Evolutionary conservation across 1,140 invertebrate species (phyloP).

Genomic region (Drosophila pallidifrons): DNA sequence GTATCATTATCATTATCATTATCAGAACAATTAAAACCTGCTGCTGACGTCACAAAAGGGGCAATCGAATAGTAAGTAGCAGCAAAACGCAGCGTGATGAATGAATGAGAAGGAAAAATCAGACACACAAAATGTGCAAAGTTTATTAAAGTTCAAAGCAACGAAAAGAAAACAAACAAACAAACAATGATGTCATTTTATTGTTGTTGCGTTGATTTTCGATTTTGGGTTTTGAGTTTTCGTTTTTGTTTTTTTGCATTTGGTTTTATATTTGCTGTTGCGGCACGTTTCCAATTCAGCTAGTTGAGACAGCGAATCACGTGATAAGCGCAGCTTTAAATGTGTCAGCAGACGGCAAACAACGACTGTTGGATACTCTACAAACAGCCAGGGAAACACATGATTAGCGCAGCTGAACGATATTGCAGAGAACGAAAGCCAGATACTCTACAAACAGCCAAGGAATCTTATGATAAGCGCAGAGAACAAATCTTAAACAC

Average conservation of each 20-base stretch:
- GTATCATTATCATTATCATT: slow-evolving; percentile 36
- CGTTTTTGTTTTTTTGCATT: slow-evolving; percentile 13
- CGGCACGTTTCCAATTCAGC: slow-evolving; percentile 32
- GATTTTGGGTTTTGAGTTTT: slow-evolving; percentile 38
- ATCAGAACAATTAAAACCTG: slow-evolving; percentile 33
- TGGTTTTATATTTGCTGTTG: slow-evolving; percentile 38
- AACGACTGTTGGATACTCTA: slow-evolving; percentile 16
- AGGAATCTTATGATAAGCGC: too few relatives aligned
- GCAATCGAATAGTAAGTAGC: slow-evolving; percentile 6
- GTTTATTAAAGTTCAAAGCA: slow-evolving; percentile 75
- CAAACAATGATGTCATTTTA: slow-evolving; percentile 69
- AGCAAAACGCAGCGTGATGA: slow-evolving; percentile 27
- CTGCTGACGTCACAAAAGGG: slow-evolving; percentile 39
- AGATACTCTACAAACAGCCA: too few relatives aligned
- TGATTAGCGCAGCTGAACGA: neutral
- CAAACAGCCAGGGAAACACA: too few relatives aligned
- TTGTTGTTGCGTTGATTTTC: slow-evolving; percentile 44
- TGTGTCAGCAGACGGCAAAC: slow-evolving; percentile 24
- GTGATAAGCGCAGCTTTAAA: slow-evolving; percentile 38
- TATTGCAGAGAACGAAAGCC: too few relatives aligned
- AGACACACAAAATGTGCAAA: slow-evolving; percentile 56
- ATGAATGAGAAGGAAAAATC: slow-evolving; percentile 36
- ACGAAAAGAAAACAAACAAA: slow-evolving; percentile 17
- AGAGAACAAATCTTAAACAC: too few relatives aligned
- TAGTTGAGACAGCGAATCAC: slow-evolving; percentile 24